Conservation (phyloP, 1,140 invertebrate genomes). For the Drosophila azteca region DNA sequence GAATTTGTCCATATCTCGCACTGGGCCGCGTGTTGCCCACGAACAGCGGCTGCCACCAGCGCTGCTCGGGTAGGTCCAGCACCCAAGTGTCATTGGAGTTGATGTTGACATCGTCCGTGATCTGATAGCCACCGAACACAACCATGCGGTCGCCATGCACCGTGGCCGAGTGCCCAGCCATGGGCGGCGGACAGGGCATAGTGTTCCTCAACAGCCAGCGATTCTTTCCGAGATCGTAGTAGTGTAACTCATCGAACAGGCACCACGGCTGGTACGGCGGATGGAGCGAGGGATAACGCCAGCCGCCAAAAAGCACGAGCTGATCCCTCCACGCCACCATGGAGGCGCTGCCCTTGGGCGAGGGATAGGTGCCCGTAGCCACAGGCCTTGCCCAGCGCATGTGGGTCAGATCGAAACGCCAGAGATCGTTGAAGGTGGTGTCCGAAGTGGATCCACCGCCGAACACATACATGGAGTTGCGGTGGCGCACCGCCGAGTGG, state of each 20-base stretch:
- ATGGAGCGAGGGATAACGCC: conserved; percentile 96
- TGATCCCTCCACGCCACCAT: conserved; percentile 93
- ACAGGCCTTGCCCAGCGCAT: conserved; percentile 92
- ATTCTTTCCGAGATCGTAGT: conserved; percentile 93
- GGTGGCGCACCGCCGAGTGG: conserved; percentile 93
- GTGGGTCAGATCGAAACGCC: conserved; percentile 94
- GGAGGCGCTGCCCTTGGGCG: conserved; percentile 97
- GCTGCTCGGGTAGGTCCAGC: conserved; percentile 90
- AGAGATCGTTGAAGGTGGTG: conserved; percentile 98
- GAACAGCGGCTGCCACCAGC: conserved; percentile 90
- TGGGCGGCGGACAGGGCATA: conserved; percentile 88
- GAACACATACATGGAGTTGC: conserved; percentile 96
- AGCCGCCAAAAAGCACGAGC: conserved; percentile 96
- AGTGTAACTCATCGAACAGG: conserved; percentile 96
- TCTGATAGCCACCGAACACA: conserved; percentile 93
- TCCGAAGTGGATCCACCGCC: conserved; percentile 97
- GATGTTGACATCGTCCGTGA: conserved; percentile 85
- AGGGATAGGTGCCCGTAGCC: conserved; percentile 94
- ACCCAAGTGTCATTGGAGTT: conserved; percentile 95
- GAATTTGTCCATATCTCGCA: conserved; percentile 95
- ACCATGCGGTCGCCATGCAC: conserved; percentile 95
- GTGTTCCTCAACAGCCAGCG: conserved; percentile 91
- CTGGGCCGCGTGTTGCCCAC: conserved; percentile 88
- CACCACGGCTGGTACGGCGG: conserved; percentile 94
- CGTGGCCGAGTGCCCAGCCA: conserved; percentile 96